A percentile compares a stretch with the other conserved stretches of the same genome.
Conservation (phyloP, 2,113 vertebrate species). For the Daubentonia madagascariensis region DNA sequence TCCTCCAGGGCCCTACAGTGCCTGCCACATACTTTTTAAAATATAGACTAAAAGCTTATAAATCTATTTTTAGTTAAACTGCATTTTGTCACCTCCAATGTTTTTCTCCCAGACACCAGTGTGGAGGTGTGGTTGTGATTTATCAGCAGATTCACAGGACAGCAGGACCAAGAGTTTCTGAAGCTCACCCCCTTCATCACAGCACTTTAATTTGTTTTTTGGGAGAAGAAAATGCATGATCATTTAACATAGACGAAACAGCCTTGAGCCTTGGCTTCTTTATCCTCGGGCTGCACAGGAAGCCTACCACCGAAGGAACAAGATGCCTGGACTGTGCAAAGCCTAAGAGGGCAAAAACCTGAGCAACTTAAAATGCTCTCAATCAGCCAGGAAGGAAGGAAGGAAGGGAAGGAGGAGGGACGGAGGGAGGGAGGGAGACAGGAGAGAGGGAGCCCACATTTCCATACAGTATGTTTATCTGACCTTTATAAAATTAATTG, state of each 20-base stretch:
- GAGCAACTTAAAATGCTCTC: neutral
- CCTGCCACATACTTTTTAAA: neutral
- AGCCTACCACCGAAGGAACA: neutral
- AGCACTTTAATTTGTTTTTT: neutral
- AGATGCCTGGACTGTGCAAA: neutral
- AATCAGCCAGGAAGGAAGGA: neutral
- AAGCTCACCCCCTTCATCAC: constrained; percentile 45
- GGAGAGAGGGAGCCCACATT: neutral
- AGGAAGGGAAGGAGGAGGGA: neutral
- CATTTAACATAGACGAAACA: neutral
- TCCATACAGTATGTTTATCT: neutral
- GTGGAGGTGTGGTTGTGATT: constrained; percentile 66
- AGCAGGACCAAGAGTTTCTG: constrained; percentile 65
- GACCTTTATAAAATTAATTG: neutral
- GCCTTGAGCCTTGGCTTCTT: neutral
- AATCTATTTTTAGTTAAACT: constrained; percentile 74
- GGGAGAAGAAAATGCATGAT: neutral
- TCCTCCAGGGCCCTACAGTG: neutral
- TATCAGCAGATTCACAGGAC: constrained; percentile 68
- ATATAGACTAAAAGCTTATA: neutral
- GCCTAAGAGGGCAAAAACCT: neutral
- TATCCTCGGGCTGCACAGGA: neutral
- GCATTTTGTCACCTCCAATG: constrained; percentile 29
- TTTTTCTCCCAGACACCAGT: constrained; percentile 65
- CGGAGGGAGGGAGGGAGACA: no score